Percentiles rank a stretch among this genome's conserved stretches.
Evolutionary conservation across 2,888 invertebrate species (phyloP).

Genomic region (Lordiphosa fenestrarum): DNA sequence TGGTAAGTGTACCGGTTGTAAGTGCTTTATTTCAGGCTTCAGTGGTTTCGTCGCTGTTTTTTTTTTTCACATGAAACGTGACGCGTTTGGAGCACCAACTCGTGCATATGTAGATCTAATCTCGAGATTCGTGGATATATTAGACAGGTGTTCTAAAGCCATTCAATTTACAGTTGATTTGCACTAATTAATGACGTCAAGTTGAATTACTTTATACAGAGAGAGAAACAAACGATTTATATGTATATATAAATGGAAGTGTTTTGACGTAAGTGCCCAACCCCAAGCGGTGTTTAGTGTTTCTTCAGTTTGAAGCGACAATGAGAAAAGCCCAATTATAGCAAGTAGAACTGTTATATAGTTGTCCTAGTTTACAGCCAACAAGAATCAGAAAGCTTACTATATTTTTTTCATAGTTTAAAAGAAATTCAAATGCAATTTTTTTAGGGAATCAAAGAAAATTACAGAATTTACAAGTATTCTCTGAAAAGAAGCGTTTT

Average conservation of each 20-base stretch:
- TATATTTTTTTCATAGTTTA: no score
- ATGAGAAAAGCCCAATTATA: no score
- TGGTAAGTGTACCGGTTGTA: conserved; percentile 68
- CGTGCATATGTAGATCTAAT: conserved; percentile 21
- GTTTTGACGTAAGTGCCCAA: no score
- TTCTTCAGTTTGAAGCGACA: no score
- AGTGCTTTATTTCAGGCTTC: conserved; percentile 8
- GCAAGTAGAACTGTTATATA: no score
- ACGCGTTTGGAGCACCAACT: conserved; percentile 32
- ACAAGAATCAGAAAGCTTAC: no score
- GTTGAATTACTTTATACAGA: conserved; percentile 5
- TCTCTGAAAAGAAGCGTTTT: no score
- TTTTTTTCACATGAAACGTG: conserved; percentile 39
- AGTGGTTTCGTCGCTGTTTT: conserved; percentile 5
- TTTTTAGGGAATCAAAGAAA: no score
- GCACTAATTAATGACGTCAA: conserved; percentile 54
- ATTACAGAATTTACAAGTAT: no score
- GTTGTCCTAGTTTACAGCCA: no score
- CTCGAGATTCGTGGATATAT: conserved; percentile 22
- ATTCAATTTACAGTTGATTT: conserved; percentile 28
- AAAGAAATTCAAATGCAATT: no score
- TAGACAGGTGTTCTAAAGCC: conserved; percentile 49
- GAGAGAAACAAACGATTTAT: not conserved
- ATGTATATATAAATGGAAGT: not conserved
- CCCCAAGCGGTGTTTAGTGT: no score